These are phyloP conservation scores for Drosophila fungiperda DNA, from an alignment of 2,888 invertebrate species.

Conservation along the genomic window DNA sequence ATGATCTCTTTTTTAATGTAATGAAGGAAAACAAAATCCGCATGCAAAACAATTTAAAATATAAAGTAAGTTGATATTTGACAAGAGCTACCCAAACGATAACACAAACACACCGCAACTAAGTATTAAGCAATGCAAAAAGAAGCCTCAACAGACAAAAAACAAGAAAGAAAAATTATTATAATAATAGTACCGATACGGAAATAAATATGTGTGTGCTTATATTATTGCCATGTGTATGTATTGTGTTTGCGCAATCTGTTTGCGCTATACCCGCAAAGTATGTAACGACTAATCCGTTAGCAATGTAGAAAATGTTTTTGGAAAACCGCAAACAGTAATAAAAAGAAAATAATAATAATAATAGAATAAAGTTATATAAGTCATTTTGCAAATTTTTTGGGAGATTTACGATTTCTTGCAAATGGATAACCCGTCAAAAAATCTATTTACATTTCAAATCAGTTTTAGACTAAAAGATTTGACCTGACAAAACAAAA, in stretches of 20 bases:
- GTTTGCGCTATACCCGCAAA: constrained; percentile 31
- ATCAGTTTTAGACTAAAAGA: background rate
- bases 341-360: constrained; percentile 43
- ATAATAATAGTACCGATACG: constrained; percentile 31
- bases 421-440: background rate
- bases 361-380: constrained; percentile 60
- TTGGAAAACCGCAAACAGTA: constrained; percentile 63
- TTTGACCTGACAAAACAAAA: background rate
- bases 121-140: constrained; percentile 66
- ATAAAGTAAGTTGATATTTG: constrained; percentile 30
- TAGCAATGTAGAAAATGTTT: constrained; percentile 68
- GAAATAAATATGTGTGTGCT: constrained; percentile 31
- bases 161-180: background rate
- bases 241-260: constrained; percentile 40
- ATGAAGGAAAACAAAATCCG: constrained; percentile 7
- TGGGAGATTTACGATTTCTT: constrained; percentile 7
- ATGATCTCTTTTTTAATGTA: constrained; percentile 42
- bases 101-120: constrained; percentile 48
- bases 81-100: constrained; percentile 42
- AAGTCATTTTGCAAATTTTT: constrained; percentile 14
- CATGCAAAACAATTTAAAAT: constrained; percentile 31
- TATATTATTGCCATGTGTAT: constrained; percentile 51
- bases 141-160: constrained; percentile 46
- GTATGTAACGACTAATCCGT: constrained; percentile 62
- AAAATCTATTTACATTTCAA: background rate